These are phyloP conservation scores for Ceratitis capitata DNA, from an alignment of 1,140 invertebrate genomes.

Conservation along the genomic window DNA sequence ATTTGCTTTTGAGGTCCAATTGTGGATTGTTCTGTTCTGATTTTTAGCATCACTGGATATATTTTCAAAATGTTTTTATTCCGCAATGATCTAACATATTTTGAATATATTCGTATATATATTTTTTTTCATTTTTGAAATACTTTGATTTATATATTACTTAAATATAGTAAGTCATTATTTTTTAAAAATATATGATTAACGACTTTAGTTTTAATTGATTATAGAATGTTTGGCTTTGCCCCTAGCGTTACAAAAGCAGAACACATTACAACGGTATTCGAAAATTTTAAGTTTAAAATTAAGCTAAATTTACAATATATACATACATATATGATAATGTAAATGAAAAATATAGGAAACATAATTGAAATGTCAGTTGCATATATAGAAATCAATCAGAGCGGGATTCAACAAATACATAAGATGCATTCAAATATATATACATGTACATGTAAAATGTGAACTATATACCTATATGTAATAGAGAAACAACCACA, in stretches of 20 bases:
- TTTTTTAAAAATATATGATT: neutral
- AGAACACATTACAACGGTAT: conserved; percentile 12
- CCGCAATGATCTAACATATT: too few species aligned
- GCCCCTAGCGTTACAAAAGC: neutral
- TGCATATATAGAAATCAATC: neutral
- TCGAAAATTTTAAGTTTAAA: conserved; percentile 29
- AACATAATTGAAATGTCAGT: neutral
- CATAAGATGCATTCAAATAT: conserved; percentile 9
- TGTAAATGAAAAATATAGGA: neutral
- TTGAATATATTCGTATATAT: neutral
- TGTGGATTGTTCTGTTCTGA: neutral
- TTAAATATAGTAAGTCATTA: neutral
- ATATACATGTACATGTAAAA: neutral
- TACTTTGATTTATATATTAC: too few species aligned
- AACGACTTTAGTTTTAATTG: neutral
- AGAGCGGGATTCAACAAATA: conserved; percentile 6
- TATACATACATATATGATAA: neutral
- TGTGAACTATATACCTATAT: conserved; percentile 18
- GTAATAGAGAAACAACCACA: conserved; percentile 35
- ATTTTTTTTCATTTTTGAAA: neutral
- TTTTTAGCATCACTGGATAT: neutral
- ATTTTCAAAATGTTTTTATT: neutral
- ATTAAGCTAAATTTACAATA: conserved; percentile 7
- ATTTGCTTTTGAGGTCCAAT: neutral
- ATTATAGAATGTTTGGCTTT: too few species aligned